Percentiles rank a stretch among this genome's conserved stretches.
Evolutionary conservation across 2,888 invertebrate genomes (phyloP).

Genomic region (Sesamia inferens): DNA sequence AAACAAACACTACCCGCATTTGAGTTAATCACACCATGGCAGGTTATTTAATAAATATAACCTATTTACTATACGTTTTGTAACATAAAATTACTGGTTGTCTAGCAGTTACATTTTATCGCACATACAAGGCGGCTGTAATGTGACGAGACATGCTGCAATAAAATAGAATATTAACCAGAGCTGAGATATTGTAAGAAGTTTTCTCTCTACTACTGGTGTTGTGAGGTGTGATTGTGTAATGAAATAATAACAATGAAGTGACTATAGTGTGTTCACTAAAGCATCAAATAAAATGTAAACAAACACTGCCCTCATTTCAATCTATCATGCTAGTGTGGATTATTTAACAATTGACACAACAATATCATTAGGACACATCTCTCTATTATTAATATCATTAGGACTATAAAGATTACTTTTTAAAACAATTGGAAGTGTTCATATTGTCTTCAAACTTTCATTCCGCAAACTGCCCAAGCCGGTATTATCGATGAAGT

Average conservation of each 20-base stretch:
- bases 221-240: slow-evolving; percentile 1
- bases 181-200: slow-evolving; percentile 18
- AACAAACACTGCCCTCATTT: background rate
- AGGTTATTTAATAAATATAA: background rate
- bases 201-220: slow-evolving; percentile 12
- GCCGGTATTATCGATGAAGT: slow-evolving; percentile 40
- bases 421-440: slow-evolving; percentile 16
- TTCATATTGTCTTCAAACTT: slow-evolving; percentile 7
- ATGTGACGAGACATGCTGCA: slow-evolving; percentile 12
- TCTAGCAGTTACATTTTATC: slow-evolving; percentile 39
- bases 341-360: background rate
- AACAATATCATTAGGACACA: background rate
- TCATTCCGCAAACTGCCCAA: slow-evolving; percentile 23
- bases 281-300: background rate
- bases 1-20: slow-evolving; percentile 3
- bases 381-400: too few relatives aligned
- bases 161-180: slow-evolving; percentile 49
- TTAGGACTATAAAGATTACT: background rate
- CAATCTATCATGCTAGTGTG: background rate
- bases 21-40: background rate
- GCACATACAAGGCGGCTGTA: slow-evolving; percentile 20
- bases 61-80: background rate
- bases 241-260: background rate
- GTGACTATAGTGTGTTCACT: background rate
- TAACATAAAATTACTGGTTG: slow-evolving; percentile 38